phyloP scores from a whole-genome alignment of 2,113 vertebrate species.

The Caranx ignobilis region DNA sequence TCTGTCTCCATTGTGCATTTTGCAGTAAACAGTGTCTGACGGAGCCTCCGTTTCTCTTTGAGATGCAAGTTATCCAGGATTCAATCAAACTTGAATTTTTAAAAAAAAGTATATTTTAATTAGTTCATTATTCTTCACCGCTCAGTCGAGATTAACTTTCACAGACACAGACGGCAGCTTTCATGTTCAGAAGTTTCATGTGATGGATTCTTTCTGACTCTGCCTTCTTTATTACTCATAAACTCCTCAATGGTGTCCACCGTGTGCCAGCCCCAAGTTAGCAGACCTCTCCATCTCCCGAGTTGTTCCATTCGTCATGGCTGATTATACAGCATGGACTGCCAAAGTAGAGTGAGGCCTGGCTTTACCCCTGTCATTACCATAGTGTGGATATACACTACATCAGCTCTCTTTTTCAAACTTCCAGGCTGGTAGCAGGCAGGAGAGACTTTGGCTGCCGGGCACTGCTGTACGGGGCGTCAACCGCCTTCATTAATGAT shows the following conservation, averaged over 20 bases:
- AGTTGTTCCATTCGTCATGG: constrained; percentile 47
- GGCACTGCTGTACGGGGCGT: constrained; percentile 61
- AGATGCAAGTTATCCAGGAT: constrained; percentile 51
- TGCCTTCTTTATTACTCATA: constrained; percentile 34
- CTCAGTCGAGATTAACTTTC: constrained; percentile 47
- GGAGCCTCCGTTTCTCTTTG: constrained; percentile 48
- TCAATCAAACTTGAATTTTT: constrained; percentile 66
- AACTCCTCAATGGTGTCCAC: constrained; percentile 43
- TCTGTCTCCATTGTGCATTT: constrained; percentile 59
- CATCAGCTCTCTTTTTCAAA: constrained; percentile 56
- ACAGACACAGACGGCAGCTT: constrained; percentile 53
- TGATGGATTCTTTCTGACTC: constrained; percentile 47
- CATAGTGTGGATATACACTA: constrained; percentile 60
- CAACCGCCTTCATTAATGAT: constrained; percentile 74
- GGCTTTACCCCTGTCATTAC: constrained; percentile 66
- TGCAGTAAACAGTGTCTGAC: constrained; percentile 72
- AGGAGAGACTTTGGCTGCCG: constrained; percentile 54
- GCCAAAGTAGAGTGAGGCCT: constrained; percentile 64
- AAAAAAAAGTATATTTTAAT: constrained; percentile 49
- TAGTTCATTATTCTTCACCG: constrained; percentile 56
- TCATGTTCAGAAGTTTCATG: constrained; percentile 59
- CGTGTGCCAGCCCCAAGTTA: constrained; percentile 33
- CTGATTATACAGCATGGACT: constrained; percentile 66
- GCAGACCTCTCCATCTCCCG: constrained; percentile 39
- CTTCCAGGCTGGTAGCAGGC: constrained; percentile 52